Evolutionary conservation across 2,113 vertebrate genomes (phyloP).

Genomic region (Apeltes quadracus): DNA sequence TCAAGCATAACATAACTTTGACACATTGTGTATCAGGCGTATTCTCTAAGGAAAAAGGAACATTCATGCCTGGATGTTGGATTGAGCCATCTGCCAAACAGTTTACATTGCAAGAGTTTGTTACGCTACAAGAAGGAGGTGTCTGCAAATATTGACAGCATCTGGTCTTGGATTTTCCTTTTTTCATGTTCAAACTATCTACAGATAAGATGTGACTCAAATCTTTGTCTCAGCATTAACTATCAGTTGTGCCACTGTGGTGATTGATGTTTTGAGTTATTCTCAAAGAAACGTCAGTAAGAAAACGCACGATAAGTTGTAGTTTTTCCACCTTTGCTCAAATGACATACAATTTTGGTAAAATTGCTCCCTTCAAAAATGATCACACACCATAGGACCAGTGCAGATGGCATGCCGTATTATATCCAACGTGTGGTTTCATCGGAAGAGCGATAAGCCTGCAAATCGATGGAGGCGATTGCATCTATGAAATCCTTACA

Average conservation of each 20-base stretch:
- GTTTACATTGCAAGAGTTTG: constrained; percentile 30
- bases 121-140: constrained; percentile 14
- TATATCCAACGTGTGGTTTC: constrained; percentile 22
- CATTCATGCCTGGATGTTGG: constrained; percentile 17
- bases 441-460: constrained; percentile 28
- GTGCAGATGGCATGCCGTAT: neutral
- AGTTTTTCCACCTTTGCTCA: neutral
- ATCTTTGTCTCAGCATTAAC: neutral
- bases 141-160: constrained; percentile 52
- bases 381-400: constrained; percentile 1
- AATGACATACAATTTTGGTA: too few species aligned
- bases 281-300: neutral
- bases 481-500: constrained; percentile 38
- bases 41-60: constrained; percentile 2
- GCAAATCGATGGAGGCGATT: constrained; percentile 4
- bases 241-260: neutral
- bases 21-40: constrained; percentile 1
- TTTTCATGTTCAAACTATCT: neutral
- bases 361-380: neutral
- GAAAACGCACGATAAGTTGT: neutral
- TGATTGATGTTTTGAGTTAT: neutral
- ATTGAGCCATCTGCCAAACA: constrained; percentile 52
- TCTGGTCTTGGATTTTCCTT: constrained; percentile 18
- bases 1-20: constrained; percentile 1
- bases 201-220: constrained; percentile 10